Evolutionary conservation across 1,140 invertebrate species (phyloP).

Genomic region (Drosophila mojavensis): DNA sequence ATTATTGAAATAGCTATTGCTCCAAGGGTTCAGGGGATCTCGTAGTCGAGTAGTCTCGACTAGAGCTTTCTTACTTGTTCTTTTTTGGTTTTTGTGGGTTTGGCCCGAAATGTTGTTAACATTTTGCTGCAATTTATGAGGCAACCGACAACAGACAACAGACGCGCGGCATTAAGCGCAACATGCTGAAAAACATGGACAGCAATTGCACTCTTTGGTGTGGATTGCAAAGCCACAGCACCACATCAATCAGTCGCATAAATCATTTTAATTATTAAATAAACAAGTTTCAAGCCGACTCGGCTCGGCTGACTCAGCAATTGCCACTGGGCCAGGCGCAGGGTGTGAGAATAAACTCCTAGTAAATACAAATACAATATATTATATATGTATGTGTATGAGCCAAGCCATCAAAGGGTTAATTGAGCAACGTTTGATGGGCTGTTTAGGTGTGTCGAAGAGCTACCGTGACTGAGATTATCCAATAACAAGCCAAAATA

Average conservation of each 20-base stretch:
- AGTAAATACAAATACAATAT: not conserved
- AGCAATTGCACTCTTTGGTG: constrained; percentile 30
- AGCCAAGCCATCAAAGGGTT: constrained; percentile 58
- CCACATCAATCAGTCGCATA: constrained; percentile 76
- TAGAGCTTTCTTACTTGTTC: constrained; percentile 8
- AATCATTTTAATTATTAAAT: constrained; percentile 83
- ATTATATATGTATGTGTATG: constrained; percentile 42
- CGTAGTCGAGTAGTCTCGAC: no score
- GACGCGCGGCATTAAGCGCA: constrained; percentile 50
- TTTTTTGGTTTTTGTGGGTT: constrained; percentile 39
- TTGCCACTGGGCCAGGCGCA: constrained; percentile 21
- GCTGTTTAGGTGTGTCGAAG: not conserved
- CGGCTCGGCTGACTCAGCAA: not conserved
- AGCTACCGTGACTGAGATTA: constrained; percentile 3
- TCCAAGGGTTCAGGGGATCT: no score
- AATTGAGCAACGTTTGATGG: constrained; percentile 50
- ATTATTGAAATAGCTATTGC: no score
- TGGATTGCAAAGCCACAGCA: constrained; percentile 25
- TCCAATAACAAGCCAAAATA: no score
- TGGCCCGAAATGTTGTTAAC: constrained; percentile 62
- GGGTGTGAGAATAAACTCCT: constrained; percentile 41
- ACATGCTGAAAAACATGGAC: constrained; percentile 61
- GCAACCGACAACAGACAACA: constrained; percentile 20
- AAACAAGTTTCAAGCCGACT: constrained; percentile 60
- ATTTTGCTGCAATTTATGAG: constrained; percentile 59